phyloP scores from a whole-genome alignment of 2,888 invertebrate species.

The Volucella inanis region DNA sequence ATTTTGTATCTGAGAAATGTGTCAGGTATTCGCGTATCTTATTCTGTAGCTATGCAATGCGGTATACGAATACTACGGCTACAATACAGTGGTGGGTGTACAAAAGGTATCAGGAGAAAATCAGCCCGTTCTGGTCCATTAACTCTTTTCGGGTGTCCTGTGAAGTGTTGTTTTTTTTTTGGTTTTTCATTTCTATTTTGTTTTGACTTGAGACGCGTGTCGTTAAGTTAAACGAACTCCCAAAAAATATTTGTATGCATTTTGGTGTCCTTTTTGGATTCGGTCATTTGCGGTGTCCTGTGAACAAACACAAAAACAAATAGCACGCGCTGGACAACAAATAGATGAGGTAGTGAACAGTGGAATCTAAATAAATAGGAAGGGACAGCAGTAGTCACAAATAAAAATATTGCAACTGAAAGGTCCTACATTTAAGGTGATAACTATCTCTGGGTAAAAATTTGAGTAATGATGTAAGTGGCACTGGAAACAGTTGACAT shows the following conservation, averaged over 20 bases:
- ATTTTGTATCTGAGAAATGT: slow-evolving; percentile 58
- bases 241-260: slow-evolving; percentile 52
- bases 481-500: no score
- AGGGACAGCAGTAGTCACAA: background rate
- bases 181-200: slow-evolving; percentile 12
- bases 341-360: slow-evolving; percentile 29
- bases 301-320: slow-evolving; percentile 33
- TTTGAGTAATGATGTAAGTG: no score
- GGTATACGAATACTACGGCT: background rate
- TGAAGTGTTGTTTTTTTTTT: no score
- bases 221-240: slow-evolving; percentile 70
- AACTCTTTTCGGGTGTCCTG: slow-evolving; percentile 77
- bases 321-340: slow-evolving; percentile 1
- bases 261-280: slow-evolving; percentile 41
- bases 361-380: slow-evolving; percentile 5
- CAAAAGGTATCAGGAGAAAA: slow-evolving; percentile 29
- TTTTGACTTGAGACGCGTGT: slow-evolving; percentile 69
- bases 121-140: slow-evolving; percentile 80
- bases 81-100: background rate
- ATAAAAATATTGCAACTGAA: background rate
- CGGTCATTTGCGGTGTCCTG: slow-evolving; percentile 66
- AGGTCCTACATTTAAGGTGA: no score
- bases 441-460: no score
- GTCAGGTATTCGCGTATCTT: slow-evolving; percentile 53
- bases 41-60: slow-evolving; percentile 6